Base-by-base conservation (phyloP, 2,113 vertebrate species). In the Silurus glanis region DNA sequence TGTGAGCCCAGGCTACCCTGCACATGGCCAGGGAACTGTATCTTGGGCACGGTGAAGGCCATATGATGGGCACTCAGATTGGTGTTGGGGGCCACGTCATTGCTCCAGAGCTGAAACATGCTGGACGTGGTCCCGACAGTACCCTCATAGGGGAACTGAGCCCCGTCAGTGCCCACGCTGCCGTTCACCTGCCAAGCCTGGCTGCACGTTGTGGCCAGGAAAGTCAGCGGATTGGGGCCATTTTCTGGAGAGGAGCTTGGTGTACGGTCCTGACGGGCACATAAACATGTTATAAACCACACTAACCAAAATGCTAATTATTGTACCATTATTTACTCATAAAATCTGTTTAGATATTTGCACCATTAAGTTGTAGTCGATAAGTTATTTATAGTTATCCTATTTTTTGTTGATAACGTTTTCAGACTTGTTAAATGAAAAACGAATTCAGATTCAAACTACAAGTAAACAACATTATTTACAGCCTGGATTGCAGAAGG, bases 51-150 rank as follows among this genome's bases (percentile, higher is more conserved):
- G 0, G 94, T 94, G 90, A 97, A 96, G 51, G 96, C 92, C 95
- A 96, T 94, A 91, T 95, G 92, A 87, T 95, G 96, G 6, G 95
- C 92, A 69, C 93, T 92, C 62, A 96, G 92, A 75, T 92, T 92
- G 0, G 95, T 82, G 86, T 92, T 94, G 9, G 94, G 91, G 0
- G 95, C 58, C 87, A 95, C 91, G 2, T 97, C 95, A 1, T 95
- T 96, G 94, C 95, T 95, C 96, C 96, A 97, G 28, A 96, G 91
- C 90, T 96, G 96, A 89, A 96, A 96, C 96, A 97, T 97, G 49
- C 95, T 95, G 7, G 94, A 93, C 0, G 95, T 89, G 81, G 95
- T 93, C 75, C 93, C 94, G 85, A 95, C 93, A 0, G 93, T 86
- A 55, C 94, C 88, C 25, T 96, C 95, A 64, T 96, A 95, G 47